A percentile compares a stretch with the other conserved stretches of the same genome.
phyloP scores from a whole-genome alignment of 2,113 vertebrate genomes.

The Drymodes brunneopygia region DNA sequence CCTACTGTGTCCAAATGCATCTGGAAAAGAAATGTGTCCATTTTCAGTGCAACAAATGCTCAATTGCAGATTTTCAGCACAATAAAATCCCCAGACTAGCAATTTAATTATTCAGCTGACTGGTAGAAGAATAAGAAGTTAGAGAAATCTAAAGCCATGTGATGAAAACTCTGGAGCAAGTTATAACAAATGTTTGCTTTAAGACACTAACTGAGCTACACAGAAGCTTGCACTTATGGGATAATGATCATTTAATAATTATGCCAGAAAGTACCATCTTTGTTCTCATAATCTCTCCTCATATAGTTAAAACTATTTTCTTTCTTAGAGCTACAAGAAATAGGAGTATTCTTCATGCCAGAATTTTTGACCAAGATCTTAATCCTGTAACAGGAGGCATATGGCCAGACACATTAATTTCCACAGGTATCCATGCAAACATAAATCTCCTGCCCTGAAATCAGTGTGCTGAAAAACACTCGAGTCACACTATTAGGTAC shows the following conservation, averaged over 20 bases:
- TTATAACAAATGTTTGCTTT: slow-evolving; percentile 51
- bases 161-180: slow-evolving; percentile 28
- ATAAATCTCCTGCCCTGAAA: neutral
- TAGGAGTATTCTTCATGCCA: neutral
- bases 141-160: neutral
- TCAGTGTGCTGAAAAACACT: neutral
- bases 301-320: neutral
- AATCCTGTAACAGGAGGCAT: neutral
- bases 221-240: neutral
- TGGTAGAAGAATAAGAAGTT: slow-evolving; percentile 42
- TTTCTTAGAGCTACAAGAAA: neutral
- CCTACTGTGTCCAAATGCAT: slow-evolving; percentile 12
- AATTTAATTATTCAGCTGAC: slow-evolving; percentile 70
- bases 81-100: slow-evolving; percentile 47
- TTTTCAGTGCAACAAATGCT: slow-evolving; percentile 54
- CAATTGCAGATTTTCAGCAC: slow-evolving; percentile 37
- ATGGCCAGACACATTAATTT: neutral
- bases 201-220: neutral
- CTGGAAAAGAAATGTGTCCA: slow-evolving; percentile 17
- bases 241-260: slow-evolving; percentile 20
- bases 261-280: neutral
- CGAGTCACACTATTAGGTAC: neutral
- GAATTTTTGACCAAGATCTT: neutral
- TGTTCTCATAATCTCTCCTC: neutral
- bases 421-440: neutral